phyloP scores from a whole-genome alignment of 2,113 vertebrate genomes.

The Notothenia rossii region DNA sequence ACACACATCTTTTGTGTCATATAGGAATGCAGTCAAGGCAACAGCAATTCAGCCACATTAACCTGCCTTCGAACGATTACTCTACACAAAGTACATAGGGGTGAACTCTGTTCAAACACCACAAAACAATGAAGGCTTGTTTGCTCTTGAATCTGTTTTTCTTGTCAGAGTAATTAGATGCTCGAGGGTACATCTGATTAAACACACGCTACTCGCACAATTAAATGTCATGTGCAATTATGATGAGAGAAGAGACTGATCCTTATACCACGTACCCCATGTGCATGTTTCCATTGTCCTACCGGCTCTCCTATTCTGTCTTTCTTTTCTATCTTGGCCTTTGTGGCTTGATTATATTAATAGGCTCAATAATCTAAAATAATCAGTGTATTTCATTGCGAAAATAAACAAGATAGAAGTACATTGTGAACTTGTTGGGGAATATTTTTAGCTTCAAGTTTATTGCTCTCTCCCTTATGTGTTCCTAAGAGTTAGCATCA shows the following conservation, averaged over 20 bases:
- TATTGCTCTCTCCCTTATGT: no score
- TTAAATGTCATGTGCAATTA: constrained; percentile 84
- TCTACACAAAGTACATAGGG: constrained; percentile 33
- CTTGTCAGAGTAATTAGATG: constrained; percentile 75
- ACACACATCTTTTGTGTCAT: background rate
- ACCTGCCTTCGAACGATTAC: constrained; percentile 35
- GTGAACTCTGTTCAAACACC: constrained; percentile 57
- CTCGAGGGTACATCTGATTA: constrained; percentile 80
- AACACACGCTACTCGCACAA: constrained; percentile 68
- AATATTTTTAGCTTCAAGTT: background rate
- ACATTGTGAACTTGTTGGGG: background rate
- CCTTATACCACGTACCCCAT: constrained; percentile 37
- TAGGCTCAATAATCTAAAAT: background rate
- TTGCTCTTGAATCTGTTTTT: constrained; percentile 61
- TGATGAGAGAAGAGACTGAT: constrained; percentile 60
- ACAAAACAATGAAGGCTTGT: constrained; percentile 60
- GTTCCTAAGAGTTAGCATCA: background rate
- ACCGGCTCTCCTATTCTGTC: constrained; percentile 23
- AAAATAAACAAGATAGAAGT: background rate
- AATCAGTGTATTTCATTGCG: background rate
- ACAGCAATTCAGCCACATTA: constrained; percentile 41
- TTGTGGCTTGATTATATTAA: background rate
- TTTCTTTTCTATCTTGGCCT: constrained; percentile 24
- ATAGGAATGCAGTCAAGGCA: constrained; percentile 20
- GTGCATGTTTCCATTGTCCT: constrained; percentile 55